Percentiles rank a stretch among this genome's conserved stretches.
These are phyloP conservation scores for Monochamus alternatus DNA, from an alignment of 2,888 invertebrate genomes.

Conservation along the genomic window DNA sequence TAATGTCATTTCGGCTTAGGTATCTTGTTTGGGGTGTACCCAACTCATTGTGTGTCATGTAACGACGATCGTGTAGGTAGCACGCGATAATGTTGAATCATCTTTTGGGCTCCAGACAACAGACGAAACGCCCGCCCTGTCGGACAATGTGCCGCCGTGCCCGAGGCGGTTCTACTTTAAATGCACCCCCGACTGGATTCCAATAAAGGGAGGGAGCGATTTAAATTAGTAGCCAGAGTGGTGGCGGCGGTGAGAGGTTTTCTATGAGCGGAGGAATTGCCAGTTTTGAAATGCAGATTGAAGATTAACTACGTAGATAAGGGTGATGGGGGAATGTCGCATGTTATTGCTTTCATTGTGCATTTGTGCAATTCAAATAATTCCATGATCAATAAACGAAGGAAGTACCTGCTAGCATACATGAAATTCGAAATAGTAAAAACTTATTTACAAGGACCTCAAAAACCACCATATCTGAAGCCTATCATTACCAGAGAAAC, in stretches of 20 bases:
- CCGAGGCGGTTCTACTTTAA: neutral
- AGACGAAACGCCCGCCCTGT: neutral
- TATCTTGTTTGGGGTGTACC: slow-evolving; percentile 3
- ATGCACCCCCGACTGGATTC: slow-evolving; percentile 21
- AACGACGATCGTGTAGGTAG: neutral
- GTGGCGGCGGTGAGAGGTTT: neutral
- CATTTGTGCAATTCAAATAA: too few species aligned
- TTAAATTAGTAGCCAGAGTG: slow-evolving; percentile 15
- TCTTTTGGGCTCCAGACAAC: slow-evolving; percentile 10
- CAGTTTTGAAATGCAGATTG: too few species aligned
- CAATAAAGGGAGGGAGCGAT: slow-evolving; percentile 16
- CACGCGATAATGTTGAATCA: slow-evolving; percentile 3
- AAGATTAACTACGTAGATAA: too few species aligned
- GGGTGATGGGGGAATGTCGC: too few species aligned
- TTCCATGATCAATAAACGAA: too few species aligned
- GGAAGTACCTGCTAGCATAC: too few species aligned
- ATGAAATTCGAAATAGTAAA: too few species aligned
- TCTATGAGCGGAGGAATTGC: neutral
- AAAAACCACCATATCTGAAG: too few species aligned
- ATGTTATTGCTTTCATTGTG: too few species aligned
- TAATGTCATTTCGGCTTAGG: slow-evolving; percentile 3
- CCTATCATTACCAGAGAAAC: too few species aligned
- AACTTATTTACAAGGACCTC: too few species aligned
- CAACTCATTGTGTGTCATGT: neutral
- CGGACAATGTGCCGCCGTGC: neutral